These are phyloP conservation scores for Pseudomyrmex cubaensis DNA, from an alignment of 1,140 invertebrate species.

Conservation along the genomic window DNA sequence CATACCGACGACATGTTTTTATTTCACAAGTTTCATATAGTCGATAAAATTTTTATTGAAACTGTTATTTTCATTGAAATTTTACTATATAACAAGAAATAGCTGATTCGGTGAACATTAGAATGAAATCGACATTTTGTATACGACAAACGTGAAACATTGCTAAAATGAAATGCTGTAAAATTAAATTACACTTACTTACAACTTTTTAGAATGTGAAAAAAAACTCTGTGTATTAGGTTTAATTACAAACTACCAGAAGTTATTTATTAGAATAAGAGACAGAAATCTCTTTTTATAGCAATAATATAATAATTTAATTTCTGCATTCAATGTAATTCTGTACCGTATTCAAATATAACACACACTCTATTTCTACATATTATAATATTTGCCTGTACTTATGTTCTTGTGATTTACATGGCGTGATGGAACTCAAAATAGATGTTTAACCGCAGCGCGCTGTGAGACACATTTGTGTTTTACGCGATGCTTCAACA, in stretches of 20 bases:
- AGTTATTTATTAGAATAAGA: background rate
- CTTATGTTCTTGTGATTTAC: slow-evolving; percentile 18
- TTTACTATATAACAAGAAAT: background rate
- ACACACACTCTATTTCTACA: background rate
- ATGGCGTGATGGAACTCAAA: background rate
- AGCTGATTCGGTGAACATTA: background rate
- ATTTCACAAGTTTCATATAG: background rate
- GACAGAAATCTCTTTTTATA: background rate
- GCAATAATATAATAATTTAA: slow-evolving; percentile 6
- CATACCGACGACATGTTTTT: background rate
- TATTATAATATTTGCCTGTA: background rate
- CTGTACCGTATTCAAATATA: background rate
- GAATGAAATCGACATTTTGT: background rate
- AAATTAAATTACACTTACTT: too few species aligned
- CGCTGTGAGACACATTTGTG: background rate
- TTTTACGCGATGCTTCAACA: slow-evolving; percentile 19
- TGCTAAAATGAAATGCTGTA: background rate
- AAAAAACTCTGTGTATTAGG: background rate
- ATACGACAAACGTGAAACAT: background rate
- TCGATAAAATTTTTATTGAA: background rate
- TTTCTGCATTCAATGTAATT: background rate
- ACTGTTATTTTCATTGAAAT: background rate
- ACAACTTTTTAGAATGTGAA: too few species aligned
- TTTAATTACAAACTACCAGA: background rate
- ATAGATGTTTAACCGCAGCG: background rate